Conservation (phyloP, 2,888 invertebrate species). For the Oligia fasciuncula region DNA sequence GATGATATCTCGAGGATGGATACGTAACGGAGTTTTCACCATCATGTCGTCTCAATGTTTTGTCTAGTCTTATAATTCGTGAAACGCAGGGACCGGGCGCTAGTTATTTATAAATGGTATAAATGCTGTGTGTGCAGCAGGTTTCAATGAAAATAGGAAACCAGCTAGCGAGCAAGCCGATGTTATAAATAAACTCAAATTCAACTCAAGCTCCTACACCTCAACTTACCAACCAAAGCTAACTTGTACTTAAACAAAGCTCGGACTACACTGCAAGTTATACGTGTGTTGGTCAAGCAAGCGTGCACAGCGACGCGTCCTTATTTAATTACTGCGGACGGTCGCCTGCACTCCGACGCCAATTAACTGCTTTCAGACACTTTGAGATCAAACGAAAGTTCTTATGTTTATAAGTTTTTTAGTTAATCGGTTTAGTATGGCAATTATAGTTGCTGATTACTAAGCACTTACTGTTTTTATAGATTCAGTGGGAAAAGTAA, state of each 20-base stretch:
- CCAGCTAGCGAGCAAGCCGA: too few species aligned
- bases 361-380: conserved; percentile 44
- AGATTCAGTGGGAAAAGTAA: neutral
- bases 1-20: too few species aligned
- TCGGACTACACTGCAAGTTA: conserved; percentile 5
- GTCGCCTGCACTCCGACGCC: conserved; percentile 41
- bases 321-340: conserved; percentile 49
- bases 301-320: conserved; percentile 20
- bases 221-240: conserved; percentile 29
- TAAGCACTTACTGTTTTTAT: neutral
- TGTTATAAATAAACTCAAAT: conserved; percentile 2
- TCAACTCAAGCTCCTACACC: neutral
- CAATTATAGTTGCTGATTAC: neutral
- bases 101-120: neutral
- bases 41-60: too few species aligned
- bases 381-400: conserved; percentile 24
- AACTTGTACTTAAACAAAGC: conserved; percentile 37
- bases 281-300: conserved; percentile 25
- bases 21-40: too few species aligned
- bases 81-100: neutral
- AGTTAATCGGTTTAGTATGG: neutral
- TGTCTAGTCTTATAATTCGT: too few species aligned
- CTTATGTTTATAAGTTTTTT: neutral
- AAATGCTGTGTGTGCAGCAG: neutral
- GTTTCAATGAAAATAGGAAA: neutral